Base-by-base conservation (phyloP, 2,888 invertebrate genomes). In the Laothoe populi region DNA sequence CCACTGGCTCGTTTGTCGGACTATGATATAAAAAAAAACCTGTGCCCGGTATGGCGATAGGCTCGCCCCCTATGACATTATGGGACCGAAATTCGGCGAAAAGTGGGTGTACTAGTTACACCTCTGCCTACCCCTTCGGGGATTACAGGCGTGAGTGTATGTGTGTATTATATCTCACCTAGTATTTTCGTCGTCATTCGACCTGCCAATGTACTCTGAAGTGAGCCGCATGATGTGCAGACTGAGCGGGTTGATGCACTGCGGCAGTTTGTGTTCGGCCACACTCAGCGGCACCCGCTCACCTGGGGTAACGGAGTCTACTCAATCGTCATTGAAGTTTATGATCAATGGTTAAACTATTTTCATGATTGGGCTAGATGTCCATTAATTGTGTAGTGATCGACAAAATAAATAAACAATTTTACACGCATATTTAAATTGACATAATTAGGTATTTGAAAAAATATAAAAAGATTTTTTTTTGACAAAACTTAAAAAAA, bases 211-310 rank as follows among this genome's bases (percentile, higher is more conserved):
- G 84, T 98, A 98, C 89, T 98, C 98, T 0, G 98, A 97, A 0
- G 98, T 98, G 63, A 98, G 93, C 65, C 98, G 94, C 96, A 99
- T 98, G 82, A 99, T 98, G 88, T 99, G 99, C 70, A 99, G 91
- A 21, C 98, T 98, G 64, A 99, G 94, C 3, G 99, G 99, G 93
- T 99, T 99, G 82, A 98, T 96, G 84, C 98, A 97, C 80, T 96
- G 96, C 0, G 98, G 98, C 69, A 98, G 90, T 88, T 98, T 98
- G 83, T 98, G 98, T 83, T 99, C 99, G 1, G 99, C 98, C 75
- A 97, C 96, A 81, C 98, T 98, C 64, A 99, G 92, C n/a, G 99
- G 98, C 73, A 99, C 96, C 72, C 97, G 95, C 88, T 99, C 99
- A 2, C 99, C 98, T 78, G 94, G 0, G 16, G 35, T 23, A 7